Percentiles rank a stretch among this genome's conserved stretches.
Conservation (phyloP, 2,797 vertebrate genomes). For the Coreius guichenoti region DNA sequence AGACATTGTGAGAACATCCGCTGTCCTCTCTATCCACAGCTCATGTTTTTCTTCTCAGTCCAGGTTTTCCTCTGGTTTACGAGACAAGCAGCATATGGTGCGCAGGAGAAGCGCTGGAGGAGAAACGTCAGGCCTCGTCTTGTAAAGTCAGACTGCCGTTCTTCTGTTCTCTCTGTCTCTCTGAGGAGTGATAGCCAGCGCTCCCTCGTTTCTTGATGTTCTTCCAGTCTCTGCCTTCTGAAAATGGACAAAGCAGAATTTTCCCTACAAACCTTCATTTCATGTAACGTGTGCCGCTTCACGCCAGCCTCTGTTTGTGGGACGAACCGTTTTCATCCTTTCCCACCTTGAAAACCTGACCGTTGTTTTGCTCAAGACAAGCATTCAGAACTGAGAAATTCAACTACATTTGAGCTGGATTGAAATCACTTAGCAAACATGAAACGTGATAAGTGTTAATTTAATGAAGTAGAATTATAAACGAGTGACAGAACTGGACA, state of each 20-base stretch:
- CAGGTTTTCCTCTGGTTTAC: slow-evolving; percentile 58
- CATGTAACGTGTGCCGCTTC: slow-evolving; percentile 1
- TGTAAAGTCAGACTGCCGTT: slow-evolving; percentile 59
- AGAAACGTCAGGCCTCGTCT: slow-evolving; percentile 55
- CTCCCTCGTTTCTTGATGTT: slow-evolving; percentile 71
- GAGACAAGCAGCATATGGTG: slow-evolving; percentile 59
- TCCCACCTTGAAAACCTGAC: not conserved
- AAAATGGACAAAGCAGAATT: slow-evolving; percentile 71
- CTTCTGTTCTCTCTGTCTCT: slow-evolving; percentile 50
- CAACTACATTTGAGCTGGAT: not conserved
- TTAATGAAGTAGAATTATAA: not conserved
- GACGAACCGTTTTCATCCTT: not conserved
- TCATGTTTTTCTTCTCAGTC: slow-evolving; percentile 58
- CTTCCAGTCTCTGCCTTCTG: slow-evolving; percentile 67
- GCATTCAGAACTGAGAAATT: too few relatives aligned
- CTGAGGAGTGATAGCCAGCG: slow-evolving; percentile 57
- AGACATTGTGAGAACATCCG: not conserved
- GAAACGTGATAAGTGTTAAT: not conserved
- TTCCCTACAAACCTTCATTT: not conserved
- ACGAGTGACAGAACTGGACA: not conserved
- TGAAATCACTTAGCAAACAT: not conserved
- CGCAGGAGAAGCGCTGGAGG: slow-evolving; percentile 51
- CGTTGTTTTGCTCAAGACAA: not conserved
- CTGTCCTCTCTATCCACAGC: slow-evolving; percentile 22
- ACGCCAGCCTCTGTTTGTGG: not conserved